These are phyloP conservation scores for Meganola albula DNA, from an alignment of 2,888 invertebrate genomes.

Conservation along the genomic window DNA sequence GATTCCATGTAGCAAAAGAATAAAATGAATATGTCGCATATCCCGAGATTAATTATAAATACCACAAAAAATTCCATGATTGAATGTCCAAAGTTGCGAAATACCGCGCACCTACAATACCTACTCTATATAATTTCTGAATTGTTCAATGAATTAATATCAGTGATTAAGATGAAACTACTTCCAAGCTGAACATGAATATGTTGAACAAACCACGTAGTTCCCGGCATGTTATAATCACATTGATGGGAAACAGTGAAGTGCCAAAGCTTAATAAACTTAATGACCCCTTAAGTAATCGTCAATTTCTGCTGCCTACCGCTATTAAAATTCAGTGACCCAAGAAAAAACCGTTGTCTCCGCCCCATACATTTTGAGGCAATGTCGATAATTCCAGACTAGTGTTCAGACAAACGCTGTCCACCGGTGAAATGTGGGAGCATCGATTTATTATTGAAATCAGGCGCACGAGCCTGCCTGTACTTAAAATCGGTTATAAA, in stretches of 20 bases:
- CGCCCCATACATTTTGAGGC: constrained; percentile 59
- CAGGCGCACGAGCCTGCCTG: constrained; percentile 65
- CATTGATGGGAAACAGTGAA: constrained; percentile 28
- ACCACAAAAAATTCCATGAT: no score
- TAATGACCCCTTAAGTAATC: constrained; percentile 61
- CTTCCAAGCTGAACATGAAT: constrained; percentile 20
- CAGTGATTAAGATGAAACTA: no score
- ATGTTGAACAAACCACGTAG: constrained; percentile 23
- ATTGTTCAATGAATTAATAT: no score
- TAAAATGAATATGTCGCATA: no score
- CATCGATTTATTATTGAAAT: constrained; percentile 75
- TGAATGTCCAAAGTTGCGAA: no score
- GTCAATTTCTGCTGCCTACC: constrained; percentile 54
- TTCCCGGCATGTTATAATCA: constrained; percentile 33
- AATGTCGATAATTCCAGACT: constrained; percentile 67
- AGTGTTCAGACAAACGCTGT: constrained; percentile 53
- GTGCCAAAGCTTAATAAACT: constrained; percentile 49
- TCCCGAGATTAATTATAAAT: no score
- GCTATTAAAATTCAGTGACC: constrained; percentile 56
- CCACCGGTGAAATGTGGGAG: constrained; percentile 52
- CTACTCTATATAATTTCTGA: no score
- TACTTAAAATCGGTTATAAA: constrained; percentile 66
- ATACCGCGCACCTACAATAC: no score
- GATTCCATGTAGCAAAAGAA: no score
- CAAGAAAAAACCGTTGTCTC: constrained; percentile 57